Base-by-base conservation (phyloP, 2,888 invertebrate genomes). In the Pomacea canaliculata region DNA sequence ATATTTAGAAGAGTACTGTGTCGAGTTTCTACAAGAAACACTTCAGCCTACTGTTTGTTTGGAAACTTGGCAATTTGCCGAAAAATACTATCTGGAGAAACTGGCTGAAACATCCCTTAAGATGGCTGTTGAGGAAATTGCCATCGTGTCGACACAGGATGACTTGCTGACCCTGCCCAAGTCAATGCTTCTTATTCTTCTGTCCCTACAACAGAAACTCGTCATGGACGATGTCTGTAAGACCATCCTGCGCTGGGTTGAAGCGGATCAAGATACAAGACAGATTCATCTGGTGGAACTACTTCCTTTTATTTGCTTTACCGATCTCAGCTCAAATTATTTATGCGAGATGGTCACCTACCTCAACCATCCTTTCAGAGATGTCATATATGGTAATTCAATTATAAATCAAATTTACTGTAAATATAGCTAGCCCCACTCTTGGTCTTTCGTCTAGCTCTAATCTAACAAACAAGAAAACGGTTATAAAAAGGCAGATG, bases 261-360 rank as follows among this genome's bases (percentile, higher is more conserved):
- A 67, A n/a, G 37, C 51, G 13, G 76, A 76, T 51, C 68, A 23
- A 3, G 13, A 27, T n/a, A 27, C 46, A 5, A 65, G 72, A 37
- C 49, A 62, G 23, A 48, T 27, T 16, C 68, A 71, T 46, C 49
- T 76, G 62, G 16, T 51, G 18, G 62, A 67, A 5, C 27, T 76
- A 7, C 72, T 76, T n/a, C 60, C 37, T 19, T 60, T 66, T 23
- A 67, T 76, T 51, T 76, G 69, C 59, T 65, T 76, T 16, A 71
- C 76, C 2, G 59, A 72, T 27, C 59, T 76, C 23, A 66, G 59
- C 18, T 56, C 66, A 9, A 46, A 56, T 2, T 76, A 62, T 37
- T 62, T 76, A 1, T 67, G 19, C 37, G 69, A 72, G 10, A 10
- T 27, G 16, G 60, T 60, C 18, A n/a, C 60, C 18, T 60, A 60